These are phyloP conservation scores for Eutrigla gurnardus DNA, from an alignment of 2,797 vertebrate genomes.

Conservation along the genomic window DNA sequence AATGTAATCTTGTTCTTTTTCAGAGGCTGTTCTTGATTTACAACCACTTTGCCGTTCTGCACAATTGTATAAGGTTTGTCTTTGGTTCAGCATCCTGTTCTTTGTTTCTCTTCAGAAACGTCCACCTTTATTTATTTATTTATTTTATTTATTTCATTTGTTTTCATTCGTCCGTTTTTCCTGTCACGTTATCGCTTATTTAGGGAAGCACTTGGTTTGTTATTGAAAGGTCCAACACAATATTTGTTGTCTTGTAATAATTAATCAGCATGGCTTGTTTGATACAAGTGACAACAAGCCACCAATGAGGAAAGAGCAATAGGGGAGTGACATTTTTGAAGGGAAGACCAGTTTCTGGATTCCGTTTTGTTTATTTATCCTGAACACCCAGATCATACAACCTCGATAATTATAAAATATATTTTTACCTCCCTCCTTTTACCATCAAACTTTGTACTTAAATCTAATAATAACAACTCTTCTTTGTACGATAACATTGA, in stretches of 20 bases:
- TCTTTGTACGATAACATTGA: neutral
- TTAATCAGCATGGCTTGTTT: neutral
- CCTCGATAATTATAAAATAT: neutral
- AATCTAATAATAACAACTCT: neutral
- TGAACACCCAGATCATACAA: neutral
- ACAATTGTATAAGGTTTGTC: neutral
- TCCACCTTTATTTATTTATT: neutral
- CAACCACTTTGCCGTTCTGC: neutral
- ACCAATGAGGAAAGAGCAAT: neutral
- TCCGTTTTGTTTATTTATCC: neutral
- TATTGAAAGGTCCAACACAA: neutral
- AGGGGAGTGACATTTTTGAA: neutral
- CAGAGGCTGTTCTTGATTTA: neutral
- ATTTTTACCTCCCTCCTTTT: neutral
- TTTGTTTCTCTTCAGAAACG: neutral
- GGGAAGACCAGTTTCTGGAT: neutral
- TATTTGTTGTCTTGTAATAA: neutral
- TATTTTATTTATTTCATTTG: neutral
- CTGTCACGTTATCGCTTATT: neutral
- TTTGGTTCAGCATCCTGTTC: constrained; percentile 1
- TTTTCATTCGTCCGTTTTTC: neutral
- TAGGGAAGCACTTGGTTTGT: neutral
- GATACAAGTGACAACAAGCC: neutral
- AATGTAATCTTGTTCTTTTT: neutral
- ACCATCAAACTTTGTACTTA: neutral